Base-by-base conservation (phyloP, 2,113 vertebrate genomes). In the Tringa solitaria region DNA sequence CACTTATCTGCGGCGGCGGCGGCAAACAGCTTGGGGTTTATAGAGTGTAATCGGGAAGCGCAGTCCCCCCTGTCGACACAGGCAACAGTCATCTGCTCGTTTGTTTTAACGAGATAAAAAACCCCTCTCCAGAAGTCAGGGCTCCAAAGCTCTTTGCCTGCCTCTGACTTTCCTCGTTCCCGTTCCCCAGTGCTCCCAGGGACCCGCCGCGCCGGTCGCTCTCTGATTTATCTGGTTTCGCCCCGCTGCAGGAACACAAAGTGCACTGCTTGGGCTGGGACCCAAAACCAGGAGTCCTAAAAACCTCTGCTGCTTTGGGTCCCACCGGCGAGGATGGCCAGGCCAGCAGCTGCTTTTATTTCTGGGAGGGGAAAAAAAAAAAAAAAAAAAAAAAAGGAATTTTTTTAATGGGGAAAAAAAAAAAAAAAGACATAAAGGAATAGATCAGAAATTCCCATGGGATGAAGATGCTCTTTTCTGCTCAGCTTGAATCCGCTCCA, bases 101-200 rank as follows among this genome's bases (percentile, higher is more conserved):
- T 92, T 92, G 89, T 82, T 90, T 82, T 79, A 59, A 83, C 6
- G 86, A 92, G 95, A 76, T 85, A 92, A 96, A 94, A 94, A 33
- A 2, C 28, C 16, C 69, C 82, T 61, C 82, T 54, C 41, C 32
- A 50, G 37, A n/a, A 81, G 89, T 21, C 77, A 56, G 68, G 76
- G 41, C 17, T 85, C 53, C 19, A 14, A 53, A 60, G 70, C n/a
- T n/a, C 57, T 79, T 14, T 15, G 60, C 60, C 43, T 27, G 45
- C 27, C 73, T 39, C 59, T 84, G 35, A 37, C 51, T 67, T 61
- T 14, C 16, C 65, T 27, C 53, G 1, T 16, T 11, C 37, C 30
- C 2, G 2, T 13, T 60, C 39, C n/a, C 86, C 4, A 2, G 24
- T 11, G 2, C 33, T 9, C 9, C 16, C 23, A 2, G 77, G 51